phyloP scores from a whole-genome alignment of 2,888 invertebrate species.

The Calameuta filiformis region DNA sequence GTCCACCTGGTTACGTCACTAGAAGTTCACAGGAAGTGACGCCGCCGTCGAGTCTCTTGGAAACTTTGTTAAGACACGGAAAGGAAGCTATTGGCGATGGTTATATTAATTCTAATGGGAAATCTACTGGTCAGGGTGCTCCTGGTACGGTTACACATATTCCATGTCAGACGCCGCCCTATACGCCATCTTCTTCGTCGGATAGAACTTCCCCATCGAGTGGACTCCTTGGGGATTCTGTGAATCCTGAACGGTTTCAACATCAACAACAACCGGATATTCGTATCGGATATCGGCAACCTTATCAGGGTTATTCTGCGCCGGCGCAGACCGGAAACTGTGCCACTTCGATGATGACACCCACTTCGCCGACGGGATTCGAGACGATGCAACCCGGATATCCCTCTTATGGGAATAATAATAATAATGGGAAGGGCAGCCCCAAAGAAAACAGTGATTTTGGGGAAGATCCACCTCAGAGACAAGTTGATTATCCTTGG shows the following conservation, averaged over 20 bases:
- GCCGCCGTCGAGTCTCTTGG: conserved; percentile 42
- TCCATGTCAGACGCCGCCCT: conserved; percentile 44
- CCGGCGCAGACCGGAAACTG: conserved; percentile 28
- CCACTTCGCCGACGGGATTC: conserved; percentile 31
- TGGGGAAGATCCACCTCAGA: conserved; percentile 31
- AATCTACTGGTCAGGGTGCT: not conserved
- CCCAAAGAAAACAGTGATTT: conserved; percentile 34
- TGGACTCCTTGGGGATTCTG: conserved; percentile 30
- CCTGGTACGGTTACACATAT: conserved; percentile 26
- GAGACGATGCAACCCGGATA: conserved; percentile 28
- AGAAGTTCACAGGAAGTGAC: conserved; percentile 8
- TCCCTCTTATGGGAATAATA: conserved; percentile 30
- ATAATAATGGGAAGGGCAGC: conserved; percentile 36
- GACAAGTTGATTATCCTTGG: conserved; percentile 51
- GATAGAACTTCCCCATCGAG: conserved; percentile 43
- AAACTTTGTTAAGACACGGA: conserved; percentile 48
- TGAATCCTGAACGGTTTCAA: conserved; percentile 32
- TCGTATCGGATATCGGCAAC: conserved; percentile 12
- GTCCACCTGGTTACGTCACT: conserved; percentile 7
- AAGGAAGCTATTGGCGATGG: conserved; percentile 41
- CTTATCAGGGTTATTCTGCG: conserved; percentile 28
- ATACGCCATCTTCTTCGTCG: conserved; percentile 44
- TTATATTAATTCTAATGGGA: conserved; percentile 22
- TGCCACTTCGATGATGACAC: conserved; percentile 24
- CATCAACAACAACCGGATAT: conserved; percentile 23